Conservation (phyloP, 1,140 invertebrate genomes). For the Drosophila teissieri region DNA sequence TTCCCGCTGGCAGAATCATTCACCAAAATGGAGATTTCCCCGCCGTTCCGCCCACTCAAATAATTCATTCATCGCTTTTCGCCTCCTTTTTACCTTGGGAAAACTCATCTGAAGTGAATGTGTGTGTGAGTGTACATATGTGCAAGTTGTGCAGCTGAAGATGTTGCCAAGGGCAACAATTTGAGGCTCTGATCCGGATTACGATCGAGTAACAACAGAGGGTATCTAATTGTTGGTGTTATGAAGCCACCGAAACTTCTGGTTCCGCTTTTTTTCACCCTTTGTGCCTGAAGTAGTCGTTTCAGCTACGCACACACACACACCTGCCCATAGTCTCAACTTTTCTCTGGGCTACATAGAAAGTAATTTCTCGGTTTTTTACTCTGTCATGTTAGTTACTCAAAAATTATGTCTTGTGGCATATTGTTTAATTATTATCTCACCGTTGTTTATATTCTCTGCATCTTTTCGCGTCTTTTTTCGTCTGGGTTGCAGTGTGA, state of each 20-base stretch:
- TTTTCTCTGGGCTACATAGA: not conserved
- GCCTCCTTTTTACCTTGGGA: conserved; percentile 36
- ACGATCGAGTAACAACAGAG: too few relatives aligned
- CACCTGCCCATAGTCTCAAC: not conserved
- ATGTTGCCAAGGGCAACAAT: conserved; percentile 37
- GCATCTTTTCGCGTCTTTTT: conserved; percentile 55
- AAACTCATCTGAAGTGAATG: conserved; percentile 14
- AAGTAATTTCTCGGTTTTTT: not conserved
- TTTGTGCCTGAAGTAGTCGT: conserved; percentile 37
- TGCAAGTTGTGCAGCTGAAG: conserved; percentile 20
- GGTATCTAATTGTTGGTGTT: not conserved
- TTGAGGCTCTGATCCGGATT: not conserved
- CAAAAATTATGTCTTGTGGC: not conserved
- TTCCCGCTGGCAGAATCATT: conserved; percentile 36
- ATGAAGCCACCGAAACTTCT: conserved; percentile 4
- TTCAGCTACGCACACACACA: conserved; percentile 18
- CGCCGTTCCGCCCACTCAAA: conserved; percentile 3
- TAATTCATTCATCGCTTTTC: conserved; percentile 48
- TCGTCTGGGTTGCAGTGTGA: conserved; percentile 14
- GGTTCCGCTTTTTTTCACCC: conserved; percentile 57
- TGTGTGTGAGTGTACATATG: not conserved
- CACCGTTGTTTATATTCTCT: conserved; percentile 56
- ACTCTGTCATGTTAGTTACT: not conserved
- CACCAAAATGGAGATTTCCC: conserved; percentile 21
- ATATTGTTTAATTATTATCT: conserved; percentile 26